Conservation (phyloP, 2,888 invertebrate genomes). For the Cryptosula pallasiana region DNA sequence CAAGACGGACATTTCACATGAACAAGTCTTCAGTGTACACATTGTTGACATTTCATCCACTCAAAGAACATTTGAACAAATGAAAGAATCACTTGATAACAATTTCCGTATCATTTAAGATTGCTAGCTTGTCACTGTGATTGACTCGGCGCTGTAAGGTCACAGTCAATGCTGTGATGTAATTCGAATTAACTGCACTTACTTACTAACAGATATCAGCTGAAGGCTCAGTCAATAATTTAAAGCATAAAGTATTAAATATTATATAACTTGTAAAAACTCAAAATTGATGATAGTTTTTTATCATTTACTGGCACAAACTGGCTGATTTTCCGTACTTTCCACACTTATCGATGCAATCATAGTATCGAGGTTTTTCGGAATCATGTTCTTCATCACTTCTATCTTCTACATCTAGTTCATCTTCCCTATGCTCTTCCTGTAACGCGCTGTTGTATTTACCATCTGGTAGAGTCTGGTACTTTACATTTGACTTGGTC, state of each 20-base stretch:
- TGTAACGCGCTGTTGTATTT: neutral
- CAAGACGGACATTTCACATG: too few relatives aligned
- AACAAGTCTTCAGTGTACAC: neutral
- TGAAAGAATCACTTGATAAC: neutral
- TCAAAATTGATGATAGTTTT: too few relatives aligned
- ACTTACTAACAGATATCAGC: too few relatives aligned
- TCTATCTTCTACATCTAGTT: neutral
- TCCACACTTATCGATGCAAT: constrained; percentile 5
- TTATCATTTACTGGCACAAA: too few relatives aligned
- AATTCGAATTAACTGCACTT: too few relatives aligned
- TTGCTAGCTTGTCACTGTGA: neutral
- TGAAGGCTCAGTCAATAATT: too few relatives aligned
- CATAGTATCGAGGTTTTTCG: neutral
- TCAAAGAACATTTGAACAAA: neutral
- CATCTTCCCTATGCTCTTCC: neutral
- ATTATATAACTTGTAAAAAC: too few relatives aligned
- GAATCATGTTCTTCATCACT: neutral
- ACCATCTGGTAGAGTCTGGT: constrained; percentile 19
- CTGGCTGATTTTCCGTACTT: neutral
- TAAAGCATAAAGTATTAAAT: too few relatives aligned
- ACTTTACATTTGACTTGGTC: constrained; percentile 6
- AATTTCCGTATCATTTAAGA: neutral
- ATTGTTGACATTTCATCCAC: neutral
- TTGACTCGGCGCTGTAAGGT: too few relatives aligned
- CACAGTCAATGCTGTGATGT: too few relatives aligned